Percentiles rank a stretch among this genome's conserved stretches.
Conservation (phyloP, 2,113 vertebrate genomes). For the Thunnus thynnus region DNA sequence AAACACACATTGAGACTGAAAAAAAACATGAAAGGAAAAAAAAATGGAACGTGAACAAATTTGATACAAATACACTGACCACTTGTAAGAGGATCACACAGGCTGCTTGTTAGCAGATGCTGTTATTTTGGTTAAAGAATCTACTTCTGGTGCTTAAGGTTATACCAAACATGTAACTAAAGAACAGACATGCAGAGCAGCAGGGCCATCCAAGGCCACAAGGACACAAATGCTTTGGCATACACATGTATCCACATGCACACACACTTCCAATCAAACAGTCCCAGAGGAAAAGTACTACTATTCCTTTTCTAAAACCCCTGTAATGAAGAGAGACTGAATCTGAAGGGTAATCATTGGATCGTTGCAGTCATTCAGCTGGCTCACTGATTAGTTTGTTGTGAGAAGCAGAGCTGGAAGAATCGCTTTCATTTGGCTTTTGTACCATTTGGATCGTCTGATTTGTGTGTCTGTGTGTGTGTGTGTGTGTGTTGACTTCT, state of each 20-base stretch:
- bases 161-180: neutral
- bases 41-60: neutral
- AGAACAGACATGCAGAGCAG: constrained; percentile 5
- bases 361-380: constrained; percentile 38
- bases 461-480: neutral
- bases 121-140: neutral
- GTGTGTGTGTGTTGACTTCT: constrained; percentile 20
- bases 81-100: neutral
- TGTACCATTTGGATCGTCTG: constrained; percentile 12
- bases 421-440: constrained; percentile 27
- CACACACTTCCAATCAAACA: constrained; percentile 8
- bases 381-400: constrained; percentile 36
- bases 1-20: too few relatives aligned
- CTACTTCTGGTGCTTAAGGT: neutral
- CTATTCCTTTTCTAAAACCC: constrained; percentile 12
- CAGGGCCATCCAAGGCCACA: neutral
- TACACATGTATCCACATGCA: constrained; percentile 29
- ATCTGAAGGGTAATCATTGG: constrained; percentile 36
- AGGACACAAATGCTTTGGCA: constrained; percentile 21
- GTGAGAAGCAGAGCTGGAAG: constrained; percentile 24
- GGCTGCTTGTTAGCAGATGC: neutral
- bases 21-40: too few relatives aligned
- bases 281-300: neutral
- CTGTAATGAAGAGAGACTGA: constrained; percentile 31
- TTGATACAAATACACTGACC: neutral